Percentiles rank a stretch among this genome's conserved stretches.
Evolutionary conservation across 2,797 vertebrate species (phyloP).

Genomic region (Clarias platycephalus): DNA sequence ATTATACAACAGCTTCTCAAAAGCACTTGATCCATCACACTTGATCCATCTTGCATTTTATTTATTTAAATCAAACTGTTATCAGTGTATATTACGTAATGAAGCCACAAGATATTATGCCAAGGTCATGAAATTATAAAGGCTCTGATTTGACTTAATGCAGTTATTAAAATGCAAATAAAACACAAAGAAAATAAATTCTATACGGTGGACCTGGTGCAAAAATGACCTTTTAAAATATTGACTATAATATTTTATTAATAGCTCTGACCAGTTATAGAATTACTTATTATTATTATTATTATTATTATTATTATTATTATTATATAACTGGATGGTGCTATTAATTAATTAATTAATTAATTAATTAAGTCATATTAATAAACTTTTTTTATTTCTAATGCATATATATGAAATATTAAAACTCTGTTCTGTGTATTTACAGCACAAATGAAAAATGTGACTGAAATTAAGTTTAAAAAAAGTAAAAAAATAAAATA

Average conservation of each 20-base stretch:
- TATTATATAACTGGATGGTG: too few species aligned
- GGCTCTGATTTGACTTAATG: not conserved
- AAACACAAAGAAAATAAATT: not conserved
- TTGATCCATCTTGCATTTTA: too few species aligned
- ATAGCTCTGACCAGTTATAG: too few species aligned
- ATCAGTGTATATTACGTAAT: not conserved
- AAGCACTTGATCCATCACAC: not conserved
- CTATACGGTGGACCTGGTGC: not conserved
- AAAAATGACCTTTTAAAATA: not conserved
- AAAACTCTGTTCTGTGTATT: not conserved
- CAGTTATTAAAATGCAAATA: not conserved
- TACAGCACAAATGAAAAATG: not conserved
- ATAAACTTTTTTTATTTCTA: not conserved
- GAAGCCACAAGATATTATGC: not conserved
- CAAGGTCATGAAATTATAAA: not conserved
- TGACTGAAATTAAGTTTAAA: too few species aligned
- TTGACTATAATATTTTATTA: too few species aligned
- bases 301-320: too few species aligned
- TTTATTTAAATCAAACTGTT: not conserved
- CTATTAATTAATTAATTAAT: not conserved
- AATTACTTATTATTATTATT: too few species aligned
- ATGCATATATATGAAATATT: not conserved
- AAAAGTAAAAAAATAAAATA: too few species aligned
- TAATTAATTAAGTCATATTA: not conserved
- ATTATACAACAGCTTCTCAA: not conserved